Conservation (phyloP, 2,113 vertebrate species). For the Ursus arctos region DNA sequence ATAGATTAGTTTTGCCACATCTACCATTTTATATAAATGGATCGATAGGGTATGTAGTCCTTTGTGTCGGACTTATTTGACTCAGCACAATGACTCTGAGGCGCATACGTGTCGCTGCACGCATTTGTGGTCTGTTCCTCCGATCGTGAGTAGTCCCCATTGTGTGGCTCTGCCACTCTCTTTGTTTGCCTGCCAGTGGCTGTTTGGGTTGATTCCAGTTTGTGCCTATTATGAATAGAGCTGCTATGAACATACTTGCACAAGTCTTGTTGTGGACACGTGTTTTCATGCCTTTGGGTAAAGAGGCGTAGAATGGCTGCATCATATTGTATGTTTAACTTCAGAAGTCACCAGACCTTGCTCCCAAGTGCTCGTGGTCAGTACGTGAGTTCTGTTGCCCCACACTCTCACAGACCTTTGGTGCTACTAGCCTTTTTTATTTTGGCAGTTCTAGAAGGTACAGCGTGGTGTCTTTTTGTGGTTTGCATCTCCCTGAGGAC, state of each 20-base stretch:
- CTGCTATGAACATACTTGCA: background rate
- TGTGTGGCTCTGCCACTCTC: too few relatives aligned
- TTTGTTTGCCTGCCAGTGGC: background rate
- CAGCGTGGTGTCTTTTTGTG: background rate
- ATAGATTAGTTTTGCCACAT: background rate
- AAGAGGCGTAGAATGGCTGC: background rate
- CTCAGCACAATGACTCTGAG: background rate
- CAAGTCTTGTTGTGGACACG: background rate
- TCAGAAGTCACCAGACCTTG: background rate
- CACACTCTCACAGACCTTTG: background rate
- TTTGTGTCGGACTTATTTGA: background rate
- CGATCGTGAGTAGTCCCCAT: background rate
- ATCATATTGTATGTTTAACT: background rate
- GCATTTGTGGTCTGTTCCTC: background rate
- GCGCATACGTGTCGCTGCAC: accelerated
- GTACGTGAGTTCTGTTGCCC: accelerated
- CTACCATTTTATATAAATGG: background rate
- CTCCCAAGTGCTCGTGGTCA: background rate
- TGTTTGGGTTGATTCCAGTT: background rate
- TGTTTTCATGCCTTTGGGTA: background rate
- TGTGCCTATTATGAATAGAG: background rate
- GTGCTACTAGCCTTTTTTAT: background rate
- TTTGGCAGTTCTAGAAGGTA: background rate
- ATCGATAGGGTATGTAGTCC: background rate
- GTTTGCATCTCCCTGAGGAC: background rate